Evolutionary conservation across 2,888 invertebrate species (phyloP).

Genomic region (Phalera bucephala): DNA sequence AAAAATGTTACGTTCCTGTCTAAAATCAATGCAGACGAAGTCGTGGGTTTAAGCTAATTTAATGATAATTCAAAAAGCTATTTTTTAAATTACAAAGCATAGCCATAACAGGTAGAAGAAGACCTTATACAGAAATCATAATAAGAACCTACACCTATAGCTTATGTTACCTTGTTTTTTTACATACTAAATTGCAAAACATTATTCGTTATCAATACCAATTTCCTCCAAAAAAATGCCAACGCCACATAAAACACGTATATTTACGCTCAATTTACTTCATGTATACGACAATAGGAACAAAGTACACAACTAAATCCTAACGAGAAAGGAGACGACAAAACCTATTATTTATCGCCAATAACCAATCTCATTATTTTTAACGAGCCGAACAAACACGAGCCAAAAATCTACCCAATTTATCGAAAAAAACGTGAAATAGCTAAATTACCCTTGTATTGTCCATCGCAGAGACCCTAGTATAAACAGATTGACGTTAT

Average conservation of each 20-base stretch:
- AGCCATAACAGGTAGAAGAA: too few relatives aligned
- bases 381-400: conserved; percentile 62
- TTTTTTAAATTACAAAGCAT: too few relatives aligned
- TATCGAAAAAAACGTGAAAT: conserved; percentile 56
- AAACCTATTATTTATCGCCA: conserved; percentile 58
- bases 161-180: too few relatives aligned
- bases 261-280: conserved; percentile 26
- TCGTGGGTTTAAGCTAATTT: too few relatives aligned
- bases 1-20: too few relatives aligned
- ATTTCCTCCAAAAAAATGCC: conserved; percentile 9
- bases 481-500: too few relatives aligned
- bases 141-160: too few relatives aligned
- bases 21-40: too few relatives aligned
- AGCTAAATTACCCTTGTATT: conserved; percentile 50
- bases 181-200: neutral
- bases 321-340: conserved; percentile 39
- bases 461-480: conserved; percentile 11
- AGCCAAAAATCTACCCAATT: conserved; percentile 71
- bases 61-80: too few relatives aligned
- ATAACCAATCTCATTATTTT: conserved; percentile 74
- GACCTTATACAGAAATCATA: too few relatives aligned
- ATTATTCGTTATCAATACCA: conserved; percentile 1
- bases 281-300: conserved; percentile 23
- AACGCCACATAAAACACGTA: conserved; percentile 15
- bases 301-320: conserved; percentile 27